phyloP scores from a whole-genome alignment of 2,888 invertebrate species.

The Sphinx pinastri region DNA sequence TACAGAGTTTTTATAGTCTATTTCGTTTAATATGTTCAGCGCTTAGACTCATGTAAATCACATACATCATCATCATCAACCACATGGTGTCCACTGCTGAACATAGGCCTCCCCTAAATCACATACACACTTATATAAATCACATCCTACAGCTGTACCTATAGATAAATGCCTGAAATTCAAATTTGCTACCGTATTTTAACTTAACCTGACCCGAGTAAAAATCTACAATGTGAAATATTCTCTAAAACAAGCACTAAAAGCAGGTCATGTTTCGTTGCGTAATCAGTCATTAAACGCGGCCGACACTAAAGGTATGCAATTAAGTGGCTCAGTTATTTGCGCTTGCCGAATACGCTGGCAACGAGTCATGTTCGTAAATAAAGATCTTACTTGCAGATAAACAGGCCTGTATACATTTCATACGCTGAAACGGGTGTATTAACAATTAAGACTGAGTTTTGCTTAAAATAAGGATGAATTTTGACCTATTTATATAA shows the following conservation, averaged over 20 bases:
- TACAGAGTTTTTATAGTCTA: no score
- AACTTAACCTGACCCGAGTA: no score
- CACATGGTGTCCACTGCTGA: background rate
- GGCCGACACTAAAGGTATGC: conserved; percentile 19
- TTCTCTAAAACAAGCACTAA: background rate
- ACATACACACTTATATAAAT: no score
- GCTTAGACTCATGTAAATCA: no score
- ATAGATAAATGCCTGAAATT: no score
- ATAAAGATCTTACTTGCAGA: conserved; percentile 14
- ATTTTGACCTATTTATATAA: no score
- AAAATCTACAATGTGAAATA: background rate
- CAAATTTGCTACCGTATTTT: no score
- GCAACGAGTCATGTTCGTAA: background rate
- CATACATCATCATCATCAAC: no score
- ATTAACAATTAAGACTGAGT: background rate
- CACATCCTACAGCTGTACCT: no score
- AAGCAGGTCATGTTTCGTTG: conserved; percentile 13
- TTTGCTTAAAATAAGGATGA: background rate
- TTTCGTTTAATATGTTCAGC: no score
- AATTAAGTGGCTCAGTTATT: conserved; percentile 20
- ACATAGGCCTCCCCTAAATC: background rate
- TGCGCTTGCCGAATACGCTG: conserved; percentile 2
- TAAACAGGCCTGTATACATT: background rate
- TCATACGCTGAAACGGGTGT: background rate
- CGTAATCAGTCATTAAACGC: conserved; percentile 2